Evolutionary conservation across 2,797 vertebrate genomes (phyloP), one percentile per base, ranked within the genome.

Genomic region (Malacoraja senta): DNA sequence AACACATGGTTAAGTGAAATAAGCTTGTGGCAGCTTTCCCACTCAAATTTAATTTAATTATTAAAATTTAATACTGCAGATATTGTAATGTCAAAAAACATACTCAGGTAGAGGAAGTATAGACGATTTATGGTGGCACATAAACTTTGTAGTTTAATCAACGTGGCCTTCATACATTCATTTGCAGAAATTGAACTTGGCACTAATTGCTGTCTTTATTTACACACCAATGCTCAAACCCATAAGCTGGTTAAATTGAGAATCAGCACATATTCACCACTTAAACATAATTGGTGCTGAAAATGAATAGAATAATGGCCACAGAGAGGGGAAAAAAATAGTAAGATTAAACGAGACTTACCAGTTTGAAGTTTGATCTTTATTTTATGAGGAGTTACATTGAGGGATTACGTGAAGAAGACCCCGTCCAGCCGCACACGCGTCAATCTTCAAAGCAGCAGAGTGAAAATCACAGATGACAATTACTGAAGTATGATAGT

Each of bases 221-320:
- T n/a, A 88, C 84, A 88, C 84, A 21, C 63, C 63, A 12, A 35
- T 88, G 84, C 84, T 35, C 84, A 88, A 84, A n/a, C 26, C 53
- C 26, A 61, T 84, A 84, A 61, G 26, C 53, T 61, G 26, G 24
- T 84, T 84, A 61, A 88, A 8, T 88, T 88, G 63, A 88, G 84
- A 88, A 88, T 88, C 84, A 88, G 84, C 84, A 88, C 84, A 86
- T 65, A 65, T 88, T 88, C 84, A 88, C 17, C 84, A 35, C 84
- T 68, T 88, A 68, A 88, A 88, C 68, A 63, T 63, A 88, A 88
- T 68, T 21, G 61, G 61, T 88, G 61, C n/a, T 88, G 84, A 68
- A 35, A 65, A 88, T 68, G 63, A 21, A 88, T 24, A 21, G 84
- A 68, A 32, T 88, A 68, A 68, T 68, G 7, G n/a, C 15, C 63